These are phyloP conservation scores for Buathra laborator DNA, from an alignment of 2,888 invertebrate species.

Conservation along the genomic window DNA sequence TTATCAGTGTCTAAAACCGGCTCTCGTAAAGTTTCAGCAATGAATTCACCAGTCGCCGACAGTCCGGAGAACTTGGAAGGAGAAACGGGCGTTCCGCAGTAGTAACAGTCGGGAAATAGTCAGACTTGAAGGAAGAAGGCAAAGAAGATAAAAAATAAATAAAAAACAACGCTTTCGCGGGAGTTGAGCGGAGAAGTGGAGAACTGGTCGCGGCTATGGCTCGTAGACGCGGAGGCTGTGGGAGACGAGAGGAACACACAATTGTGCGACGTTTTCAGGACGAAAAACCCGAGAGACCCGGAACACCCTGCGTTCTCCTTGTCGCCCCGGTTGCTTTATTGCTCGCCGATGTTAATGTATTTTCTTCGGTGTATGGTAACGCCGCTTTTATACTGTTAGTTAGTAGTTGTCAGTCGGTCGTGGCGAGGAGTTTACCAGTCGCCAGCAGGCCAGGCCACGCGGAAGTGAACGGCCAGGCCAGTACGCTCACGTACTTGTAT, in stretches of 20 bases:
- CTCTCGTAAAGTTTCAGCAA: constrained; percentile 9
- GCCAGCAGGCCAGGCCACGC: constrained; percentile 75
- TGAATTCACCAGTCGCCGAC: constrained; percentile 19
- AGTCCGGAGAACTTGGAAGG: constrained; percentile 1
- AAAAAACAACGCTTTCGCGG: constrained; percentile 18
- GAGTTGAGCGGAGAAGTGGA: constrained; percentile 21
- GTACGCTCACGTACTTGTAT: constrained; percentile 67
- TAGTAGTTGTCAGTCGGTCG: constrained; percentile 57
- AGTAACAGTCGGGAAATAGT: constrained; percentile 62
- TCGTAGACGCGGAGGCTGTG: constrained; percentile 53
- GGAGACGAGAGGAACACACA: constrained; percentile 59
- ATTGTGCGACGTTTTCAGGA: constrained; percentile 79
- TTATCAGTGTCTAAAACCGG: constrained; percentile 36
- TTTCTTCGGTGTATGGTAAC: constrained; percentile 41
- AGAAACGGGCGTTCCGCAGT: constrained; percentile 43
- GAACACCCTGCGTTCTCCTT: constrained; percentile 71
- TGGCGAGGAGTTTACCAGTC: constrained; percentile 64
- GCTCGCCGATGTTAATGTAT: constrained; percentile 58
- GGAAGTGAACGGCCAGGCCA: constrained; percentile 79
- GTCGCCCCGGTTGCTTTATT: constrained; percentile 56
- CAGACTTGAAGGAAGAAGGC: constrained; percentile 31
- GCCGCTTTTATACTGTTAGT: constrained; percentile 10
- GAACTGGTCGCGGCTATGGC: constrained; percentile 41
- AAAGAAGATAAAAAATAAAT: constrained; percentile 8
- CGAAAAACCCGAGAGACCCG: constrained; percentile 79